Conservation (phyloP, 2,113 vertebrate species). For the Oxygymnocypris stewartii region DNA sequence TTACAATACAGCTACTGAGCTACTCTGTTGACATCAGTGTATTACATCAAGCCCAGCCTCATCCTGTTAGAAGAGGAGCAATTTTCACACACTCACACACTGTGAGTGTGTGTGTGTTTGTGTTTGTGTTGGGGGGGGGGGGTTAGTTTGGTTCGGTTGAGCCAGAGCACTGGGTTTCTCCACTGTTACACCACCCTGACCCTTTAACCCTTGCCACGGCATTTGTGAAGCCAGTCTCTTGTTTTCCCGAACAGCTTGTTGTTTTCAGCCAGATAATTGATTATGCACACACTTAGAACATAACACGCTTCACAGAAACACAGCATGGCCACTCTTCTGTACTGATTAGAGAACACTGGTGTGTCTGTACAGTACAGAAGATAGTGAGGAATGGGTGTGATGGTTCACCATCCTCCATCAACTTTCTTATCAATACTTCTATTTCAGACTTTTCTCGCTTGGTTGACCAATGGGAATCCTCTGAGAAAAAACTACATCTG, state of each 20-base stretch:
- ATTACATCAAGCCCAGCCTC: constrained; percentile 5
- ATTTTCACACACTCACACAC: too few species aligned
- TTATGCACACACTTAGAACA: constrained; percentile 13
- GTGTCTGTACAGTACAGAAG: constrained; percentile 26
- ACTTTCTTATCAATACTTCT: not conserved
- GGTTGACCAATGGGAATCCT: not conserved
- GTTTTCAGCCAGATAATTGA: not conserved
- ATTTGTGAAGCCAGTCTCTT: not conserved
- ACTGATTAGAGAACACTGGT: not conserved
- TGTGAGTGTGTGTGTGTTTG: too few species aligned
- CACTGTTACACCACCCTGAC: constrained; percentile 40
- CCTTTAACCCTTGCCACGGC: constrained; percentile 21
- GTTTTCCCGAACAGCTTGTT: not conserved
- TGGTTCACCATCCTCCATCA: not conserved
- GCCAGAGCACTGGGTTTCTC: constrained; percentile 35
- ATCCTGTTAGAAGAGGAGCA: not conserved
- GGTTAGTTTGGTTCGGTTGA: not conserved
- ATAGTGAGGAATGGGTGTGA: not conserved
- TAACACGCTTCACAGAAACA: not conserved
- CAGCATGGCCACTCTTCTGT: not conserved
- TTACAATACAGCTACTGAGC: constrained; percentile 54
- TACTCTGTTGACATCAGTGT: constrained; percentile 18
- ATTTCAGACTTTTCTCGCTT: not conserved
- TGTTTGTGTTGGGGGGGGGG: too few species aligned
- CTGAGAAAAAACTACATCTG: not conserved